These are phyloP conservation scores for Oncorhynchus clarkii DNA, from an alignment of 2,113 vertebrate genomes.

Conservation along the genomic window DNA sequence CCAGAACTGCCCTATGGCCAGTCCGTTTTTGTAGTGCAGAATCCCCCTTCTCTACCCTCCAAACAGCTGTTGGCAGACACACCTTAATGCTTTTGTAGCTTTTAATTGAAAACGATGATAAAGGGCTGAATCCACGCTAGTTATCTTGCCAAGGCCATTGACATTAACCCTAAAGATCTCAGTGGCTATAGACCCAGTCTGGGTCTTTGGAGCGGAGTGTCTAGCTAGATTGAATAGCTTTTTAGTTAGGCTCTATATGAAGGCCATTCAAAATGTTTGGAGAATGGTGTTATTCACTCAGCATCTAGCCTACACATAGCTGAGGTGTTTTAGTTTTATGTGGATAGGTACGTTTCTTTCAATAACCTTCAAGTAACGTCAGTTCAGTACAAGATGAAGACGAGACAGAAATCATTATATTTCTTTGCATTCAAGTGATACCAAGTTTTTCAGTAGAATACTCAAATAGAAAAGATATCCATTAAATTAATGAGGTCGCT, in stretches of 20 bases:
- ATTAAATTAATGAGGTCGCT: not conserved
- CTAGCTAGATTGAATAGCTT: not conserved
- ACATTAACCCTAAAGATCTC: not conserved
- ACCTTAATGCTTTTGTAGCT: constrained; percentile 26
- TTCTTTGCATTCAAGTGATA: too few relatives aligned
- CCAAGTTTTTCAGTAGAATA: too few relatives aligned
- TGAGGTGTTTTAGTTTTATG: too few relatives aligned
- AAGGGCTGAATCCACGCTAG: too few relatives aligned
- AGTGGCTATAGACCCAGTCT: not conserved
- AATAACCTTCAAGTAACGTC: too few relatives aligned
- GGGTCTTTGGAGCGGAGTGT: not conserved
- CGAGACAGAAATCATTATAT: too few relatives aligned
- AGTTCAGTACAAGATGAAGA: too few relatives aligned
- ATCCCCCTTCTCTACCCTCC: not conserved
- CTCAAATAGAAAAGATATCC: too few relatives aligned
- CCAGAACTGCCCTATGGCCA: too few relatives aligned
- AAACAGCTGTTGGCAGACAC: constrained; percentile 30
- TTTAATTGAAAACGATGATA: constrained; percentile 30
- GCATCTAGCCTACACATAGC: too few relatives aligned
- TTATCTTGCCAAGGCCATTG: not conserved
- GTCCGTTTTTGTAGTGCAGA: not conserved
- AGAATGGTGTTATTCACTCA: too few relatives aligned
- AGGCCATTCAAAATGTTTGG: not conserved
- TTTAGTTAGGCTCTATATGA: not conserved
- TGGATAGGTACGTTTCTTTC: too few relatives aligned